Conservation (phyloP, 2,888 invertebrate genomes). For the Lasioglossum oenotherae region DNA sequence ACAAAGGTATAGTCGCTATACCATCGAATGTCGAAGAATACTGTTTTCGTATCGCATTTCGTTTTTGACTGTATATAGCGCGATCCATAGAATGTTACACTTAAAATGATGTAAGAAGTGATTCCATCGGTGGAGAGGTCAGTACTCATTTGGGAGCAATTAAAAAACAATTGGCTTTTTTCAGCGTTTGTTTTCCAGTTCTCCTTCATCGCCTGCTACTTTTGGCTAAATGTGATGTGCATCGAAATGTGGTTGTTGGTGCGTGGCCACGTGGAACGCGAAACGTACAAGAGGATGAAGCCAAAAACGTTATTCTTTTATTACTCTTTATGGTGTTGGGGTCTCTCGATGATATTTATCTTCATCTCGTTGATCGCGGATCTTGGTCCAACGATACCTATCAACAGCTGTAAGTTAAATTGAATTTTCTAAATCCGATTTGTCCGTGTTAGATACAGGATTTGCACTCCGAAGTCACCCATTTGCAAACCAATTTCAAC, state of each 20-base stretch:
- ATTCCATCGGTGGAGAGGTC: constrained; percentile 17
- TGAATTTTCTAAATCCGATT: constrained; percentile 1
- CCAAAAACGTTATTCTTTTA: constrained; percentile 84
- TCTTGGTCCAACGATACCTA: constrained; percentile 87
- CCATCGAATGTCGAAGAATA: background rate
- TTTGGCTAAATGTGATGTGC: constrained; percentile 89
- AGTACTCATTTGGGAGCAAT: constrained; percentile 26
- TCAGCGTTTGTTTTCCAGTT: constrained; percentile 88
- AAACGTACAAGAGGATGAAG: constrained; percentile 57
- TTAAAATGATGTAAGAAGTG: background rate
- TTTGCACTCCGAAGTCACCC: too few relatives aligned
- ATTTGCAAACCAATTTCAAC: too few relatives aligned
- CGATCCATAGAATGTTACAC: background rate
- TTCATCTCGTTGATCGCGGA: constrained; percentile 87
- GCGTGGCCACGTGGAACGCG: constrained; percentile 72
- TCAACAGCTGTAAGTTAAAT: constrained; percentile 86
- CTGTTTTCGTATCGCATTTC: background rate
- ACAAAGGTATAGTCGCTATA: background rate
- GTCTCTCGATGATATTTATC: constrained; percentile 85
- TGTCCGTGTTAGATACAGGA: background rate
- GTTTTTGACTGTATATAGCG: too few relatives aligned
- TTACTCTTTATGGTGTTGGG: constrained; percentile 87
- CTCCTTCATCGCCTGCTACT: constrained; percentile 88
- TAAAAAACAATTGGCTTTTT: constrained; percentile 77
- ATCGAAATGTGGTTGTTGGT: constrained; percentile 88